phyloP scores from a whole-genome alignment of 2,797 vertebrate species.

The Gobio occitaniae region DNA sequence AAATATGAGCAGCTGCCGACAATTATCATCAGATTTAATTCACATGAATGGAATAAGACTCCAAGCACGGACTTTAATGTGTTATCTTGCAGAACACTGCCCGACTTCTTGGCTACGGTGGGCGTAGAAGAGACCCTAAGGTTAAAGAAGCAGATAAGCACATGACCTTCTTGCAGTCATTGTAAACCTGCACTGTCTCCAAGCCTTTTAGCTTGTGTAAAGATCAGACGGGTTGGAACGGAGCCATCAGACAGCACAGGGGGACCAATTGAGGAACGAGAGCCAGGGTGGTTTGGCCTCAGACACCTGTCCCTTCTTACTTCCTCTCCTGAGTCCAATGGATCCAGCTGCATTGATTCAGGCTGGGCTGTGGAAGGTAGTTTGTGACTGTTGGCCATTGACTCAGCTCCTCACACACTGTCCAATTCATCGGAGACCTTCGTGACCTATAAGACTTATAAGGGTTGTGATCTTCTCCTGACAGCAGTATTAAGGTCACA shows the following conservation, averaged over 20 bases:
- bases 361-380: conserved; percentile 39
- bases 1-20: conserved; percentile 56
- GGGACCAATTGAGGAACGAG: conserved; percentile 74
- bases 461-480: conserved; percentile 34
- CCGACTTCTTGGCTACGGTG: conserved; percentile 78
- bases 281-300: conserved; percentile 72
- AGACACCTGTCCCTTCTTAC: conserved; percentile 70
- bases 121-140: conserved; percentile 79
- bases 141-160: conserved; percentile 77
- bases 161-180: conserved; percentile 76
- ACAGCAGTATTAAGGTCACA: conserved; percentile 48
- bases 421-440: conserved; percentile 23
- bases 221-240: conserved; percentile 81
- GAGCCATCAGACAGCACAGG: conserved; percentile 79
- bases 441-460: conserved; percentile 48
- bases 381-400: conserved; percentile 42
- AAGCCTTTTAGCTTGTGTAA: conserved; percentile 81
- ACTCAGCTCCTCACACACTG: conserved; percentile 38
- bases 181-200: conserved; percentile 80
- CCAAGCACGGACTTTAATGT: conserved; percentile 67
- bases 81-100: conserved; percentile 72
- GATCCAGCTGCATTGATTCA: conserved; percentile 61
- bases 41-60: conserved; percentile 35
- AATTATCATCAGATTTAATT: conserved; percentile 56
- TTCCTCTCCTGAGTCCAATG: conserved; percentile 58